Base-by-base conservation (phyloP, 2,888 invertebrate genomes). In the Beris morrisii region DNA sequence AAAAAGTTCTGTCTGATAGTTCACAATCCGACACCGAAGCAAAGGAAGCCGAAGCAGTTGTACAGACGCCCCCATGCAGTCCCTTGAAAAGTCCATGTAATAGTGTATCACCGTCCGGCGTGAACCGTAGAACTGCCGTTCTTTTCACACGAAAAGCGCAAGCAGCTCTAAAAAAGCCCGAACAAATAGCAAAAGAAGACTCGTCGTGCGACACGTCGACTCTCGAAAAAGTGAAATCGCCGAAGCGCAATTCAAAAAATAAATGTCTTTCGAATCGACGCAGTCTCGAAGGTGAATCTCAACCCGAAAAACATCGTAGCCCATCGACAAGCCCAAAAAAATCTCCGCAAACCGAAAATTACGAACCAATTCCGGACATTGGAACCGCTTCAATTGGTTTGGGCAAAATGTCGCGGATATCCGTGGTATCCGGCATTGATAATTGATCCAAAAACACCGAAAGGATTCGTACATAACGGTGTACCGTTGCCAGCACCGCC, bases 361-460 rank as follows among this genome's bases (percentile, higher is more conserved):
- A 67, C 56, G 77, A 77, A 67, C 75, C 74, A 50, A 80, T 80
- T 61, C 80, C 84, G 4, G 84, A 84, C 69, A 43, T 78, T 95
- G 67, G 90, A 92, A 74, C 93, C 95, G 2, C 81, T 97, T 69
- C 94, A 95, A 78, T 85, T 97, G 54, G 97, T 97, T 3, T 97
- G 97, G 97, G 97, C 97, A 15, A 97, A 97, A 78, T 96, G 96
- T 83, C 87, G 92, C 5, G 81, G 96, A 28, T 96, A 96, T 82
- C 96, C 96, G 0, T 97, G 97, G 96, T 97, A 97, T 82, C 97
- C 97, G 54, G 97, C 97, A 4, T 83, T 97, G 70, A 96, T 96
- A 69, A 95, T 97, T 70, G 94, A 96, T 81, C 96, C 97, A 0
- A 90, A 91, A 76, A 95, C 95, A 82, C 95, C 95, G 1, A 91